Evolutionary conservation across 2,797 vertebrate genomes (phyloP), one percentile per base, ranked within the genome.

Genomic region (Chloroceryle amazona): DNA sequence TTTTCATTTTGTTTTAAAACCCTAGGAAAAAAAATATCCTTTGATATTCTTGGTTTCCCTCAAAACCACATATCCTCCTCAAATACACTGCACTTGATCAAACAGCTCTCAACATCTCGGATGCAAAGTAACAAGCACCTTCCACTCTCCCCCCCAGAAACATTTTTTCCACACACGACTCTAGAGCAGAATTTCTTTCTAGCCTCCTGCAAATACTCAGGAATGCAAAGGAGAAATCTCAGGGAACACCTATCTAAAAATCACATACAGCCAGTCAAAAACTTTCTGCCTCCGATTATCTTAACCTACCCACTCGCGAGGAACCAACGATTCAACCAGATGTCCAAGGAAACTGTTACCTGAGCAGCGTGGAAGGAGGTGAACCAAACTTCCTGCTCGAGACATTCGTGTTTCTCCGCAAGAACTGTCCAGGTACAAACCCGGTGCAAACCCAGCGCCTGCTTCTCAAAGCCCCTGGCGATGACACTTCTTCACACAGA

Each of bases 391-490:
- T 47, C 94, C 86, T 37, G 58, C 86, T 93, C 17, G 14, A 78
- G 83, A 52, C 46, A 41, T 13, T 14, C 26, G 4, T 0, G 9
- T 4, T 58, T 54, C 65, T 79, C 20, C 10, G 5, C 49, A 39
- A 60, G 57, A 90, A 65, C 67, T 5, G 0, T 10, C 42, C 20
- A 1, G 1, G 20, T 1, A 10, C 3, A 1, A 22, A 2, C 39
- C 28, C 11, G 5, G 14, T 17, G 47, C 29, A 81, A 61, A 86
- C 6, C 57, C 20, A 8, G 3, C 1, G 2, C 44, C 62, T n/a
- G 4, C n/a, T 41, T 49, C 82, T 39, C 55, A 16, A 57, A 84
- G 42, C 26, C 51, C 26, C 1, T 12, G 39, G 28, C 68, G 44
- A 16, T 0, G 29, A 28, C 5, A 5, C 1, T 18, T 54, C 19